phyloP scores from a whole-genome alignment of 1,140 invertebrate species.

The Penaeus chinensis region DNA sequence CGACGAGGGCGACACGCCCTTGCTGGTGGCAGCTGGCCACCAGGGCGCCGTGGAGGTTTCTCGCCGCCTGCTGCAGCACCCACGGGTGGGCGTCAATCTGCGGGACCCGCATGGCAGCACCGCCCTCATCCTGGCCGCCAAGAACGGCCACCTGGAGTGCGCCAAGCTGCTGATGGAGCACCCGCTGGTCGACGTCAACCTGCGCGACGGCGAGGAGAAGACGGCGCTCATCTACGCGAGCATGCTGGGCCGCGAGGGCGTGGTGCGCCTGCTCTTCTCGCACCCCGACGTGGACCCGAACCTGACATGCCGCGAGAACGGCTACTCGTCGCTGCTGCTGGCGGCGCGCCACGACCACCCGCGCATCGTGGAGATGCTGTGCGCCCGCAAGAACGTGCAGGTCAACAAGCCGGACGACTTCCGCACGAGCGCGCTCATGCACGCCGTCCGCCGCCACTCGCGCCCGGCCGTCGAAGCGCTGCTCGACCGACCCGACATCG shows the following conservation, averaged over 20 bases:
- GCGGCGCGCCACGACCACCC: constrained; percentile 50
- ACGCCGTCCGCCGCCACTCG: constrained; percentile 40
- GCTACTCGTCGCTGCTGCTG: constrained; percentile 55
- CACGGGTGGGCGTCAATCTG: constrained; percentile 56
- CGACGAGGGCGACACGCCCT: constrained; percentile 44
- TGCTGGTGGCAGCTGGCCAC: constrained; percentile 52
- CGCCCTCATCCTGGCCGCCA: constrained; percentile 92
- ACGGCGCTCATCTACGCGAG: constrained; percentile 76
- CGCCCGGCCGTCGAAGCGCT: constrained; percentile 46
- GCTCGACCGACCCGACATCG: constrained; percentile 53
- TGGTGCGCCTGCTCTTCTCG: constrained; percentile 59
- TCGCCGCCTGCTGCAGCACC: constrained; percentile 35
- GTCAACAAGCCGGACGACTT: constrained; percentile 59
- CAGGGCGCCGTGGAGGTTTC: constrained; percentile 52
- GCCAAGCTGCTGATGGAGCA: constrained; percentile 83
- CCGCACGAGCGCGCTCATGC: constrained; percentile 45
- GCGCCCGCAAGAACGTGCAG: constrained; percentile 49
- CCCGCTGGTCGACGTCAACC: constrained; percentile 83
- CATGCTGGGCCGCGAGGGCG: constrained; percentile 60
- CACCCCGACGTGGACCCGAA: constrained; percentile 61
- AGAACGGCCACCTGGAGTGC: constrained; percentile 89
- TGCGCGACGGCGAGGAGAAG: constrained; percentile 88
- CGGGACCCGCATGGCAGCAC: constrained; percentile 91
- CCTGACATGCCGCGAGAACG: constrained; percentile 53
- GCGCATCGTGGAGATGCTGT: constrained; percentile 45